A percentile compares a stretch with the other conserved stretches of the same genome.
These are phyloP conservation scores for Micropterix aruncella DNA, from an alignment of 2,888 invertebrate genomes.

Conservation along the genomic window DNA sequence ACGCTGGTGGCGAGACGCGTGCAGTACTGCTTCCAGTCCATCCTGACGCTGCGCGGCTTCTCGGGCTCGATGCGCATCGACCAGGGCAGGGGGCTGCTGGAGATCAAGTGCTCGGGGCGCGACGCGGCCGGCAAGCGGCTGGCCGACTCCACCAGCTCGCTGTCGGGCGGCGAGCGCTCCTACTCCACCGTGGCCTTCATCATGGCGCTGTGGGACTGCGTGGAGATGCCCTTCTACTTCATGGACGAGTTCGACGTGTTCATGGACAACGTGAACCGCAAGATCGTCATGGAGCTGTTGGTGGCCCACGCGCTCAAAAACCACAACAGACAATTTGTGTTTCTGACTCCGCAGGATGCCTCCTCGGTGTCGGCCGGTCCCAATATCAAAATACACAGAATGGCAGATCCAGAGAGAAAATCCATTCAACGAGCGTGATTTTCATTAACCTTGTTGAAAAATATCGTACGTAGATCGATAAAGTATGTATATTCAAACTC, in stretches of 20 bases:
- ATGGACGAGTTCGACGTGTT: conserved; percentile 96
- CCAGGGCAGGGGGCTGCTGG: conserved; percentile 19
- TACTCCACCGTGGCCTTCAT: conserved; percentile 92
- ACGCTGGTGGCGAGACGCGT: conserved; percentile 29
- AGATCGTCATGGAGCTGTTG: conserved; percentile 64
- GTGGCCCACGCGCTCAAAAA: conserved; percentile 57
- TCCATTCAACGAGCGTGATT: no score
- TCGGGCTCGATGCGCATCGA: conserved; percentile 41
- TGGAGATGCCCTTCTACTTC: conserved; percentile 84
- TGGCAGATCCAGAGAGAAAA: not conserved
- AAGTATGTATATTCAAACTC: no score
- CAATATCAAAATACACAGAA: conserved; percentile 40
- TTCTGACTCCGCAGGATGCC: conserved; percentile 78
- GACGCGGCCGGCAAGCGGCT: conserved; percentile 16
- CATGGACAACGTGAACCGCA: conserved; percentile 81
- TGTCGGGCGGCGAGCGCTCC: conserved; percentile 93
- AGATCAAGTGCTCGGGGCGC: conserved; percentile 24
- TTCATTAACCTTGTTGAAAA: no score
- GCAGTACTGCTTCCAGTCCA: conserved; percentile 35
- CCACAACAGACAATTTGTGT: conserved; percentile 65
- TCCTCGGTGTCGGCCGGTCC: conserved; percentile 35
- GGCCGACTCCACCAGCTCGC: conserved; percentile 37
- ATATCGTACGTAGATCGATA: no score
- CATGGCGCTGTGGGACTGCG: conserved; percentile 84
- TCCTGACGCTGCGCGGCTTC: conserved; percentile 40